Conservation (phyloP, 1,140 invertebrate genomes). For the Tetraneura akinire region DNA sequence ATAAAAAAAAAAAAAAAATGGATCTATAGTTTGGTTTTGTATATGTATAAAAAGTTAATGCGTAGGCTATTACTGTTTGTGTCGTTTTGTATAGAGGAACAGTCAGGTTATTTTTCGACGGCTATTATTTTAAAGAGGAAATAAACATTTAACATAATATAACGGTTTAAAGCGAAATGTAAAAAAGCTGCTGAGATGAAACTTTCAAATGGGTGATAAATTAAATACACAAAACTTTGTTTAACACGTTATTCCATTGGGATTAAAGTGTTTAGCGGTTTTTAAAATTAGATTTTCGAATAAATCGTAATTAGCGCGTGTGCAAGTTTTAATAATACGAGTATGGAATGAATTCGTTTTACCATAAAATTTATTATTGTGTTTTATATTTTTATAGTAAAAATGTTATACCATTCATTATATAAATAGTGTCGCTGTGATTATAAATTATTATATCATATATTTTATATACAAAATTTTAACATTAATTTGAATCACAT, state of each 20-base stretch:
- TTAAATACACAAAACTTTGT: conserved; percentile 23
- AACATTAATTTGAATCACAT: too few species aligned
- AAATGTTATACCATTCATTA: too few species aligned
- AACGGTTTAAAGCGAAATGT: not conserved
- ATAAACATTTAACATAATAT: not conserved
- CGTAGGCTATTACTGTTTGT: not conserved
- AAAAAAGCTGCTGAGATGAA: not conserved
- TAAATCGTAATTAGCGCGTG: conserved; percentile 16
- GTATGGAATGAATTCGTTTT: not conserved
- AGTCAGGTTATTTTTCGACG: not conserved
- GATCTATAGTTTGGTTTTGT: not conserved
- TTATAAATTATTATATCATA: too few species aligned
- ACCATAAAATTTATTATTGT: too few species aligned
- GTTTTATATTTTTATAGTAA: too few species aligned
- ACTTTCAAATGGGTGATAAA: conserved; percentile 10
- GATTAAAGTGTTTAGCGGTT: conserved; percentile 12
- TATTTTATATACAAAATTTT: too few species aligned
- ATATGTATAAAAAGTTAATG: not conserved
- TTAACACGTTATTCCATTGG: conserved; percentile 5
- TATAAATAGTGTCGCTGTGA: too few species aligned
- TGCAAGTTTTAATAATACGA: not conserved
- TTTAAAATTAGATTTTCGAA: conserved; percentile 23
- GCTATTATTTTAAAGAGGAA: not conserved
- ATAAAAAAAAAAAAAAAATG: too few species aligned
- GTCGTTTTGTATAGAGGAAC: not conserved